Evolutionary conservation across 2,113 vertebrate species (phyloP), one percentile per base, ranked within the genome.

Genomic region (Eclectus roratus): DNA sequence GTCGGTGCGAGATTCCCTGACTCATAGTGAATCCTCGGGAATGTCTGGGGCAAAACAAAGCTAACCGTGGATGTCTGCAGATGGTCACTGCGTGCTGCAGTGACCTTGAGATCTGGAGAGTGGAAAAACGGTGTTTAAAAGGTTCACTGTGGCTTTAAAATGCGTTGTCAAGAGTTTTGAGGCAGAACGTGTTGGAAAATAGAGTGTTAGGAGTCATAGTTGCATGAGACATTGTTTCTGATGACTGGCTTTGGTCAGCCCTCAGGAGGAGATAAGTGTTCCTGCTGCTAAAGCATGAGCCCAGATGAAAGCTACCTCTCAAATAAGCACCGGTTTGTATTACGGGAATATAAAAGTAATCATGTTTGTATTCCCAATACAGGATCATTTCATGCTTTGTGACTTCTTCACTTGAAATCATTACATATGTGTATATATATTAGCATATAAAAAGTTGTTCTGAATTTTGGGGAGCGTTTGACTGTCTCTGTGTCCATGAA

Each of bases 101-200:
- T 41, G 70, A 29, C 39, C 33, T 74, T 58, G 11, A 72, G 39
- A 25, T 81, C 35, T 39, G 78, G 27, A 13, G 64, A 86, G 69
- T 33, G 10, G 64, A 80, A 64, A 49, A 24, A 3, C 4, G 6
- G 7, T 39, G 21, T 69, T 77, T 16, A 33, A 80, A 43, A 72
- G 44, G n/a, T 33, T 84, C 15, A 1, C 37, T 1, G 1, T 53
- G n/a, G 7, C 52, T 93, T 91, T 31, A 35, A 23, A 89, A 41
- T 3, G 24, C 0, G 0, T 46, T 44, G 19, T n/a, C 46, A 13
- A 12, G 81, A 64, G 14, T 28, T 87, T 44, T 64, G 61, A 73
- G 37, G 24, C 46, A 35, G 61, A 46, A 43, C 10, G 5, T 25
- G 47, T 33, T 50, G 56, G 68, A 72, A 64, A 93, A 58, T 17